Percentiles rank a stretch among this genome's conserved stretches.
phyloP scores from a whole-genome alignment of 2,888 invertebrate species.

The Desoria tigrina region DNA sequence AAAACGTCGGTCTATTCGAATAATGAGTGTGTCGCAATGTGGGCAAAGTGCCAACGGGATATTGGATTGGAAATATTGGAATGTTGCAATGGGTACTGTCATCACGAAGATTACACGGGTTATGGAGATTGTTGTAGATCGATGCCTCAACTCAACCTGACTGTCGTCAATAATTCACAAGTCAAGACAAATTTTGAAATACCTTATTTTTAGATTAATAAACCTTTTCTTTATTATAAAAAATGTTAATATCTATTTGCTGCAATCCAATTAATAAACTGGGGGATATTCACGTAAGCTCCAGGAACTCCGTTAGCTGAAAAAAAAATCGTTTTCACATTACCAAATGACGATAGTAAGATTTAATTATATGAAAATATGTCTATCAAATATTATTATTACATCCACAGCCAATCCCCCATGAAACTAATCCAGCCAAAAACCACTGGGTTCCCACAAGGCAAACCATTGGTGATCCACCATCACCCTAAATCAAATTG shows the following conservation, averaged over 20 bases:
- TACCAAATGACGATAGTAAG: background rate
- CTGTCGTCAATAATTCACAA: too few relatives aligned
- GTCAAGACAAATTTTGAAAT: too few relatives aligned
- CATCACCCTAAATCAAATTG: constrained; percentile 66
- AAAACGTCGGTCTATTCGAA: too few relatives aligned
- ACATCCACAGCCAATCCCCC: constrained; percentile 68
- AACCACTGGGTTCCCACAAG: constrained; percentile 67
- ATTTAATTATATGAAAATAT: background rate
- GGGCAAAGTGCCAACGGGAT: too few relatives aligned
- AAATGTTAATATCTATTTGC: constrained; percentile 26
- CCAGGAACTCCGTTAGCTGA: constrained; percentile 67
- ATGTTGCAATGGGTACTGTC: too few relatives aligned
- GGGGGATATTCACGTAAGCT: constrained; percentile 81
- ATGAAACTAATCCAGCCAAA: constrained; percentile 70
- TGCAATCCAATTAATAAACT: constrained; percentile 82
- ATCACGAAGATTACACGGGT: too few relatives aligned
- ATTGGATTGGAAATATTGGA: too few relatives aligned
- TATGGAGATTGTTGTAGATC: too few relatives aligned
- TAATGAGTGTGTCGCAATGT: too few relatives aligned
- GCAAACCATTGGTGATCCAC: constrained; percentile 71
- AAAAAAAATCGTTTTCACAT: background rate
- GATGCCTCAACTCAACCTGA: too few relatives aligned
- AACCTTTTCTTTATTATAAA: too few relatives aligned
- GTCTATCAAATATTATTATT: background rate
- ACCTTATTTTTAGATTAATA: too few relatives aligned